Conservation (phyloP, 2,888 invertebrate species). For the Leucophora obtusa region DNA sequence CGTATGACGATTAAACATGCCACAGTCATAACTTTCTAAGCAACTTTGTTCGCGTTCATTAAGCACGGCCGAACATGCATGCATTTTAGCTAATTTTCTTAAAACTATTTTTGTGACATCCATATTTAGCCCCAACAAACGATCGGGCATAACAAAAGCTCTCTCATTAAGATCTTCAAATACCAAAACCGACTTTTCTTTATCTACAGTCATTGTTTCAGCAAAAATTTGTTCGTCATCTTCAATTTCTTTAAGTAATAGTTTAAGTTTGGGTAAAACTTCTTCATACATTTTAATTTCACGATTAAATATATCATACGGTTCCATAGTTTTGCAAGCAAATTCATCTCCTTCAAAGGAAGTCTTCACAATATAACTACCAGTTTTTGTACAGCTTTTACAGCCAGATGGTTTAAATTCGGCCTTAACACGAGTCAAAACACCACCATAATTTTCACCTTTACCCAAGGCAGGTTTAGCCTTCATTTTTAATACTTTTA, state of each 20-base stretch:
- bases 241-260: constrained; percentile 69
- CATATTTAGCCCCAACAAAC: constrained; percentile 76
- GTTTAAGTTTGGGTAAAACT: constrained; percentile 74
- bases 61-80: constrained; percentile 79
- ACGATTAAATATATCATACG: constrained; percentile 76
- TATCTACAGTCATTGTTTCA: constrained; percentile 74
- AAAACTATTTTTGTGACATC: constrained; percentile 77
- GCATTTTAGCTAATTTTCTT: constrained; percentile 79
- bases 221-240: constrained; percentile 75
- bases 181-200: constrained; percentile 72
- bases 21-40: constrained; percentile 73
- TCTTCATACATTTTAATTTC: constrained; percentile 76
- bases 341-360: constrained; percentile 74
- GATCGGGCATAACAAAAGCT: constrained; percentile 73
- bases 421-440: constrained; percentile 71
- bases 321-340: constrained; percentile 70
- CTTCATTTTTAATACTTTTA: constrained; percentile 68
- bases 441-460: constrained; percentile 76
- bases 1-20: constrained; percentile 76
- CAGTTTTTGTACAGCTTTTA: constrained; percentile 53
- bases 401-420: constrained; percentile 66
- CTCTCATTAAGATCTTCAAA: constrained; percentile 75
- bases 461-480: constrained; percentile 72
- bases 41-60: constrained; percentile 75
- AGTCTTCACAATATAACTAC: constrained; percentile 74